Evolutionary conservation across 1,140 invertebrate genomes (phyloP).

Genomic region (Meloidogyne floridensis): DNA sequence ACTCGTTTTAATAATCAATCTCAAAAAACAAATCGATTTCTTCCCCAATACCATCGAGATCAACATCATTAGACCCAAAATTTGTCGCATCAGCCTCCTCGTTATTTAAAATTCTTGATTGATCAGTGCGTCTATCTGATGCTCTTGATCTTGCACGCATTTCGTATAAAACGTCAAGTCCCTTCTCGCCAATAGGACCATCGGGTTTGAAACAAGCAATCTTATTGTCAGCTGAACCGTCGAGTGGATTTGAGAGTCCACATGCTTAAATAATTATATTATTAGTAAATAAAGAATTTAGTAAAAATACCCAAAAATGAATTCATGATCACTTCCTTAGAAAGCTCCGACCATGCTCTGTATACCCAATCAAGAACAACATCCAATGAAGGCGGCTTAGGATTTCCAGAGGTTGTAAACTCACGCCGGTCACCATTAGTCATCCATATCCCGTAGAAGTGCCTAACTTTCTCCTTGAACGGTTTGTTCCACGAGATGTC

Average conservation of each 20-base stretch:
- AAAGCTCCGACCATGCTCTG: neutral
- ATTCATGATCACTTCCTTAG: constrained; percentile 4
- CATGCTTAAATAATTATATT: no score
- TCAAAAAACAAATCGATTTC: no score
- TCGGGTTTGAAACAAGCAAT: constrained; percentile 1
- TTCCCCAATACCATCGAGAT: no score
- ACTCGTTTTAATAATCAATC: no score
- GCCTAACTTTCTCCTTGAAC: neutral
- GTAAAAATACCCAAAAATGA: constrained; percentile 6
- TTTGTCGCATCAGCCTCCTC: no score
- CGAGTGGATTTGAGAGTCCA: neutral
- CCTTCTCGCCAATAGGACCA: neutral
- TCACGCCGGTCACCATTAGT: no score
- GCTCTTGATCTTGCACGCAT: no score
- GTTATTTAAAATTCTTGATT: no score
- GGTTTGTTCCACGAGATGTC: neutral
- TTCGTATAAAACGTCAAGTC: neutral
- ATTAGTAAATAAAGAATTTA: constrained; percentile 8
- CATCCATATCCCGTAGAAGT: no score
- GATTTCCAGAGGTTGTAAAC: neutral
- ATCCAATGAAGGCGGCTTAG: neutral
- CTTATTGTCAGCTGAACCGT: neutral
- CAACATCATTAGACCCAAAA: no score
- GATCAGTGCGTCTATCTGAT: no score
- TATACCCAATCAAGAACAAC: neutral